These are phyloP conservation scores for Villa cingulata DNA, from an alignment of 2,888 invertebrate species.

Conservation along the genomic window DNA sequence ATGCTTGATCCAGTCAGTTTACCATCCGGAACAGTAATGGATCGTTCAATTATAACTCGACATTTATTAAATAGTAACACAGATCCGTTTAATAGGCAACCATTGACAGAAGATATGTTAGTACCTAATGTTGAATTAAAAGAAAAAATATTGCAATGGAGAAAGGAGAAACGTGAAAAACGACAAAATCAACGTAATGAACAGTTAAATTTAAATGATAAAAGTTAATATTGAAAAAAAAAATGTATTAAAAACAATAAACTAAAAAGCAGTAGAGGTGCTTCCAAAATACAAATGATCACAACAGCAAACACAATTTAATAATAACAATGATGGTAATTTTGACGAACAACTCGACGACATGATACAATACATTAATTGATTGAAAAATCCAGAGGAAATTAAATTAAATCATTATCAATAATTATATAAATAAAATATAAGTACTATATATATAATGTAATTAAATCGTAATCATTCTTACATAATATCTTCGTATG, in stretches of 20 bases:
- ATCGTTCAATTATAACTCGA: conserved; percentile 80
- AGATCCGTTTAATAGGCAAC: conserved; percentile 95
- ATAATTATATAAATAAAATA: too few species aligned
- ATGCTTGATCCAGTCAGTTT: conserved; percentile 92
- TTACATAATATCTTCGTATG: too few species aligned
- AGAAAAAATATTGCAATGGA: conserved; percentile 76
- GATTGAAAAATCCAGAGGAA: too few species aligned
- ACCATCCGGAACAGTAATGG: conserved; percentile 88
- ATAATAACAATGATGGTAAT: too few species aligned
- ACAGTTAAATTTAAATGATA: conserved; percentile 23
- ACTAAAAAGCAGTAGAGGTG: not conserved
- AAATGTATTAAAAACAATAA: not conserved
- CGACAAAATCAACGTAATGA: conserved; percentile 22
- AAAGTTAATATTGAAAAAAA: conserved; percentile 18
- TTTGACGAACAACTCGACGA: too few species aligned
- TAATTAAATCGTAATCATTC: too few species aligned
- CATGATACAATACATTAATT: too few species aligned
- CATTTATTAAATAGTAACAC: conserved; percentile 92
- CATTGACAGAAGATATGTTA: conserved; percentile 86
- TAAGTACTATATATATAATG: too few species aligned
- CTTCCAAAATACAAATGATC: too few species aligned
- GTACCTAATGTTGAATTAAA: conserved; percentile 77
- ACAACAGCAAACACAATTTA: too few species aligned
- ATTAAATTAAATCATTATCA: too few species aligned
- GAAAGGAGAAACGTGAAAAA: conserved; percentile 51